phyloP scores from a whole-genome alignment of 2,888 invertebrate genomes.

The Callosobruchus maculatus region DNA sequence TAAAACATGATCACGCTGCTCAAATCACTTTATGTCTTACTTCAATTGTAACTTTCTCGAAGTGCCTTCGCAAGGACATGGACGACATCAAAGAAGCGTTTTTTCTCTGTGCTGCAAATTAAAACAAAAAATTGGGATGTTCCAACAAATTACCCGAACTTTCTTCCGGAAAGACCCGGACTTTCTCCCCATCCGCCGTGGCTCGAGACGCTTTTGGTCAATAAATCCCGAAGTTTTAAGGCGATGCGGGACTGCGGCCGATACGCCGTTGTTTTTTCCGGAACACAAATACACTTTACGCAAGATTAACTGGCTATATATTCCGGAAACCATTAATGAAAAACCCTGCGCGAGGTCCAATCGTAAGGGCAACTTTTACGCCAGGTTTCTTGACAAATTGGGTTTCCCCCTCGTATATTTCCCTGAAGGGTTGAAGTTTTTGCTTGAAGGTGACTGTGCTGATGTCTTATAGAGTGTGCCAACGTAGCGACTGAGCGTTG shows the following conservation, averaged over 20 bases:
- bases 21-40: too few species aligned
- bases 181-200: constrained; percentile 4
- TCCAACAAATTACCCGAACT: background rate
- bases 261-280: constrained; percentile 13
- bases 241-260: constrained; percentile 5
- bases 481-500: too few species aligned
- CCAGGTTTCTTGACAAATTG: background rate
- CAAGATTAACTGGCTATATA: constrained; percentile 16
- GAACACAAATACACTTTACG: constrained; percentile 15
- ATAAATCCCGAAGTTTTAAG: constrained; percentile 13
- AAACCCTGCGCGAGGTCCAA: background rate
- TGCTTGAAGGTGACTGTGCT: background rate
- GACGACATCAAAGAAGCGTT: too few species aligned
- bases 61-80: too few species aligned
- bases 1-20: too few species aligned
- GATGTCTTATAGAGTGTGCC: too few species aligned
- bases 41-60: too few species aligned
- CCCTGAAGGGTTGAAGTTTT: background rate
- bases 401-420: background rate
- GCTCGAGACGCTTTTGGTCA: constrained; percentile 1
- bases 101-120: too few species aligned
- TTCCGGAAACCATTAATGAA: constrained; percentile 5
- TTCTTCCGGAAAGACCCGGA: background rate
- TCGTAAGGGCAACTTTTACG: background rate
- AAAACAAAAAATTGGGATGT: background rate